Evolutionary conservation across 2,797 vertebrate species (phyloP).

Genomic region (Propithecus deckenii): DNA sequence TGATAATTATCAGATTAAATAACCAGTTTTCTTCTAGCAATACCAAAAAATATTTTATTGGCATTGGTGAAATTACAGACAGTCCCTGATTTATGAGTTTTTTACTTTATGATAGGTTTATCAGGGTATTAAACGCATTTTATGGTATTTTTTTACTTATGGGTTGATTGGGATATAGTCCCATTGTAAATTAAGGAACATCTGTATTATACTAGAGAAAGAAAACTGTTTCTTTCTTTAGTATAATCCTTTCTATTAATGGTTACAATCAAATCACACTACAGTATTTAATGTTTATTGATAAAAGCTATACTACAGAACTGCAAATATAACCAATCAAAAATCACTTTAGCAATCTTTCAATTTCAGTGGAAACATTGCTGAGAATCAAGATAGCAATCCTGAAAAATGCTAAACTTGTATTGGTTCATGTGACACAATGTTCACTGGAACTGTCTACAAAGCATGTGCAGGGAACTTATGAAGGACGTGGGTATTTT

Average conservation of each 20-base stretch:
- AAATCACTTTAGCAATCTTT: slow-evolving; percentile 68
- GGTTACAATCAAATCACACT: slow-evolving; percentile 36
- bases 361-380: slow-evolving; percentile 75
- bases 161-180: background rate
- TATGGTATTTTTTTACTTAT: background rate
- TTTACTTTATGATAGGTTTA: background rate
- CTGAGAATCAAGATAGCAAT: slow-evolving; percentile 55
- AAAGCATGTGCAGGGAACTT: background rate
- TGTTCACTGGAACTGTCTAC: background rate
- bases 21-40: background rate
- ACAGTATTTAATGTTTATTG: slow-evolving; percentile 60
- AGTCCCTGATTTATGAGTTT: background rate
- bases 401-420: slow-evolving; percentile 46
- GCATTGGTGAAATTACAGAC: background rate
- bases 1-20: slow-evolving; percentile 1
- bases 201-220: background rate
- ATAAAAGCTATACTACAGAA: slow-evolving; percentile 53
- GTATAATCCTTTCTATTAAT: background rate
- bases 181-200: background rate
- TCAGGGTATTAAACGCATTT: background rate
- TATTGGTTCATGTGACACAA: background rate
- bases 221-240: slow-evolving; percentile 45
- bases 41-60: slow-evolving; percentile 2
- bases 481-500: background rate
- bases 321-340: slow-evolving; percentile 64